These are phyloP conservation scores for Baryphthengus martii DNA, from an alignment of 2,113 vertebrate genomes.

Conservation along the genomic window DNA sequence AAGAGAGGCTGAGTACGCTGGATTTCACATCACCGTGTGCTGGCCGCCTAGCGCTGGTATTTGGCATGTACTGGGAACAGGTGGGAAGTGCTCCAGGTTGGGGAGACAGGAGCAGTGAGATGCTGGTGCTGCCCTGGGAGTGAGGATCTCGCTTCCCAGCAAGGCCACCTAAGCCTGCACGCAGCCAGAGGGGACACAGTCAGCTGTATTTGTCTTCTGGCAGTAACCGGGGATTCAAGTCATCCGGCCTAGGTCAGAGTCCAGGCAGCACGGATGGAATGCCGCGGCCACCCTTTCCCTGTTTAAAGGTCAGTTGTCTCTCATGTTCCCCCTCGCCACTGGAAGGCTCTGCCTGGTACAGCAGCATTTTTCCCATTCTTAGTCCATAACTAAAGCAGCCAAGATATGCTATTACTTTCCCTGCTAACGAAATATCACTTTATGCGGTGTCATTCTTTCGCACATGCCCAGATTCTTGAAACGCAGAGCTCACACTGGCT, in stretches of 20 bases:
- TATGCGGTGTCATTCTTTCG: background rate
- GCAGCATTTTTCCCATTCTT: background rate
- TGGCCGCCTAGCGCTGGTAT: background rate
- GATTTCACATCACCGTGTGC: background rate
- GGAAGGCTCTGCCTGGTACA: background rate
- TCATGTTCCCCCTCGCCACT: fast-evolving
- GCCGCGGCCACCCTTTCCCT: background rate
- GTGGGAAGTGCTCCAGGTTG: background rate
- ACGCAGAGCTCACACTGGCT: background rate
- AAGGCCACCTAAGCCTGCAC: background rate
- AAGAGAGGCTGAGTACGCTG: fast-evolving
- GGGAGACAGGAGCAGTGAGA: fast-evolving
- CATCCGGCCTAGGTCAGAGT: background rate
- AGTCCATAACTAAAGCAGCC: background rate
- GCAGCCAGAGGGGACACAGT: background rate
- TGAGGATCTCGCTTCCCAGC: background rate
- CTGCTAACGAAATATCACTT: background rate
- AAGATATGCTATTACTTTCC: background rate
- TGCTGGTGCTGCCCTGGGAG: background rate
- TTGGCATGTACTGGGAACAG: background rate
- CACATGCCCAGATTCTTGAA: background rate
- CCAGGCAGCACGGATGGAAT: fast-evolving
- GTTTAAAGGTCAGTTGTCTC: background rate
- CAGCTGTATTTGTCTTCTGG: background rate
- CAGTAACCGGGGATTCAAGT: background rate